These are phyloP conservation scores for Erethizon dorsatum DNA, from an alignment of 2,797 vertebrate genomes.

Conservation along the genomic window DNA sequence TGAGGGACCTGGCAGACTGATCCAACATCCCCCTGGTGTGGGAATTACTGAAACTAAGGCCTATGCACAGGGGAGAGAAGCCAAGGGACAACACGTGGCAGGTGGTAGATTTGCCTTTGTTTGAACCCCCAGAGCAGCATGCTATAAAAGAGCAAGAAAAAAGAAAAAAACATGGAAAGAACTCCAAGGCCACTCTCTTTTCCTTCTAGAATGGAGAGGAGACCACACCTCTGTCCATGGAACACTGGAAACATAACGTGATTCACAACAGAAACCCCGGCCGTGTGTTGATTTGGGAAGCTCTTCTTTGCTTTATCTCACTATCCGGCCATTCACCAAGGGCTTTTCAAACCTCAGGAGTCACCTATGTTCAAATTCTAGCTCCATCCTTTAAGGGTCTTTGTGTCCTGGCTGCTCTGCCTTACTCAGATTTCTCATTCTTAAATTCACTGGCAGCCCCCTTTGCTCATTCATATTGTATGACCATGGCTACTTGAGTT, in stretches of 20 bases:
- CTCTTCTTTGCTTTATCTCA: not conserved
- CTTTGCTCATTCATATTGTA: fast-evolving
- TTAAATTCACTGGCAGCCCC: fast-evolving
- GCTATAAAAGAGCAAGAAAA: not conserved
- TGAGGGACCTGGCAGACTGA: not conserved
- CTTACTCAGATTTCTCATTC: not conserved
- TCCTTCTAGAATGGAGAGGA: not conserved
- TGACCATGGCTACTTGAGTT: not conserved
- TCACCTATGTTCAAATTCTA: not conserved
- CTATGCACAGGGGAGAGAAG: not conserved
- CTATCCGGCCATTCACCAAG: not conserved
- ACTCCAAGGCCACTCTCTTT: not conserved
- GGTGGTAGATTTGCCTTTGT: not conserved
- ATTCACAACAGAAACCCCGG: not conserved
- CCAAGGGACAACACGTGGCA: not conserved
- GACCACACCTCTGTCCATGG: not conserved
- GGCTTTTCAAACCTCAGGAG: not conserved
- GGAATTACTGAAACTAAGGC: not conserved
- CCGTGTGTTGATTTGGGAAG: not conserved
- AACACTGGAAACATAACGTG: not conserved
- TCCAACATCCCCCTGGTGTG: not conserved
- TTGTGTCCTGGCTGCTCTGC: not conserved
- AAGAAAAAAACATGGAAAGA: not conserved
- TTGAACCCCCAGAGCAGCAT: not conserved
- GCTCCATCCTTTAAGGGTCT: fast-evolving